phyloP scores from a whole-genome alignment of 1,140 invertebrate species.

The silkworm (Bombyx mori) region ASM3026992v2 NC_085127.1:14544501-14545000 shows the following conservation, averaged over 20 bases:
- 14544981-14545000: no score
- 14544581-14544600: not conserved
- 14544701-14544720: constrained; percentile 1
- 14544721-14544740: constrained; percentile 3
- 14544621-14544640: constrained; percentile 2
- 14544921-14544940: no score
- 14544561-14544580: not conserved
- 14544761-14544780: not conserved
- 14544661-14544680: not conserved
- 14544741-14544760: not conserved
- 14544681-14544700: constrained; percentile 1
- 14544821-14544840: not conserved
- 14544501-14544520: constrained; percentile 1
- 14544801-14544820: not conserved
- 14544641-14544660: not conserved
- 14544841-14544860: no score
- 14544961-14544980: no score
- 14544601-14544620: constrained; percentile 1
- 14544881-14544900: no score
- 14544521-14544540: constrained; percentile 3
- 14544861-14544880: no score
- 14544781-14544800: constrained; percentile 2
- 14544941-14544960: no score
- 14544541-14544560: constrained; percentile 2
- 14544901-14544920: no score